Base-by-base conservation (phyloP, 2,888 invertebrate genomes). In the Rhamphomyia laevipes region DNA sequence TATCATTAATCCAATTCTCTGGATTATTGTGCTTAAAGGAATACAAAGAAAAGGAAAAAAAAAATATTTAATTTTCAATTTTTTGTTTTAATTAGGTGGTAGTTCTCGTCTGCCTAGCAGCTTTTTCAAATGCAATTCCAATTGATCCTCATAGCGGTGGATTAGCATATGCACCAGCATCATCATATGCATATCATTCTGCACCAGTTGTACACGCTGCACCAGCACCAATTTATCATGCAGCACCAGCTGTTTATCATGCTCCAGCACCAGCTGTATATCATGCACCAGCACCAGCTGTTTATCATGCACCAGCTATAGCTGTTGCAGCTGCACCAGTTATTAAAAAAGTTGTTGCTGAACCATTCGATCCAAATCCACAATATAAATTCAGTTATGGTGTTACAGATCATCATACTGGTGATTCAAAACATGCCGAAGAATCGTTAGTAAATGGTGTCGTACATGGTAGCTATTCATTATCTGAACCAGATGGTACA, bases 331-430 rank as follows among this genome's bases (percentile, higher is more conserved):
- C 64, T 45, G 63, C 65, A 50, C 43, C 51, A 9, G 52, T 54
- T 10, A 18, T 51, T 1, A 53, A 52, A 37, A 48, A 50, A 38
- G 58, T 62, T 9, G 58, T 61, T 13, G 58, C 55, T 11, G 62
- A 64, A 50, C 63, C 65, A 44, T 59, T 57, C 37, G 63, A 64
- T 53, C 60, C 62, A n/a, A 64, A 64, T 55, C 81, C 81, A 12
- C 78, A 80, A 62, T 82, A 82, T 62, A 78, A 78, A 47, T 82
- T 77, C 67, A 77, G 80, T 43, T 82, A 82, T 62, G 81, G 81
- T 52, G 80, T 82, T 49, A 77, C 80, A 56, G 82, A 82, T 63
- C 75, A 76, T 51, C 60, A 78, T 15, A 81, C 81, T 49, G 81
- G 82, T 64, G 70, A 77, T 63, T 73, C 69, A 42, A 76, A 75